These are phyloP conservation scores for Chelonoidis abingdonii DNA, from an alignment of 2,113 vertebrate genomes.

Conservation along the genomic window DNA sequence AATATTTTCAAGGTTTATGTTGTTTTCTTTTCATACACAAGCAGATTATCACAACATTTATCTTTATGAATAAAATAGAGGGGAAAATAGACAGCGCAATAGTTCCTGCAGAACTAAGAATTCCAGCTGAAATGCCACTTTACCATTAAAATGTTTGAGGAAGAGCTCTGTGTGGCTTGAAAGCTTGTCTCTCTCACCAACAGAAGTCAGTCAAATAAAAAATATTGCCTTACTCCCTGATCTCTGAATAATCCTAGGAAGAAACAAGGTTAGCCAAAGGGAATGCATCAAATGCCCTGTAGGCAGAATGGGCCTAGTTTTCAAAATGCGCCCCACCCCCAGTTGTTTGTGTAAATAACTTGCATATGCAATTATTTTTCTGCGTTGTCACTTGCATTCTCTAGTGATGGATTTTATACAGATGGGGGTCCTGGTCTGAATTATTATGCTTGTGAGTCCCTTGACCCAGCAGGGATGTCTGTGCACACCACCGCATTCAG, in stretches of 20 bases:
- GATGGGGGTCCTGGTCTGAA: too few species aligned
- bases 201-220: neutral
- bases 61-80: fast-evolving
- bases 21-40: neutral
- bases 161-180: neutral
- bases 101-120: neutral
- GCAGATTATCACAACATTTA: fast-evolving
- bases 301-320: fast-evolving
- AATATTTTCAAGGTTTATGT: too few species aligned
- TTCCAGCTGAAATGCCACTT: neutral
- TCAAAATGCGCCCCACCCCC: neutral
- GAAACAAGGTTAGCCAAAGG: neutral
- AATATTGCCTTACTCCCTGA: neutral
- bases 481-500: fast-evolving
- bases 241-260: neutral
- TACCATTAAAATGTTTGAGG: neutral
- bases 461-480: fast-evolving
- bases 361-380: neutral
- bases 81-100: neutral
- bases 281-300: neutral
- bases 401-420: neutral
- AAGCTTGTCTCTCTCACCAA: neutral
- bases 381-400: neutral
- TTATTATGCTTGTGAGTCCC: neutral
- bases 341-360: fast-evolving